Percentiles rank a stretch among this genome's conserved stretches.
Evolutionary conservation across 1,140 invertebrate species (phyloP).

Genomic region (Lineus longissimus): DNA sequence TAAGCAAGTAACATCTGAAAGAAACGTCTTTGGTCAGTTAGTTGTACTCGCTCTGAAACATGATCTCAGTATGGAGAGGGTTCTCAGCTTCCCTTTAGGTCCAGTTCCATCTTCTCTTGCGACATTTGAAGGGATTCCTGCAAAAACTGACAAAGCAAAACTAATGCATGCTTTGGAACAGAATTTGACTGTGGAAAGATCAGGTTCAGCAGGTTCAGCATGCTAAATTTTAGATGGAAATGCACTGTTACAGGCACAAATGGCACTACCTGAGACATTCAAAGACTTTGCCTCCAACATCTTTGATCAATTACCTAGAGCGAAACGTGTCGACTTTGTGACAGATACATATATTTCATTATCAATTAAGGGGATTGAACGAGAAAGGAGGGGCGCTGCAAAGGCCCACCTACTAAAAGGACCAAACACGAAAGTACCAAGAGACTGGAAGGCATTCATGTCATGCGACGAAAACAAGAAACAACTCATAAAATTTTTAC

Average conservation of each 20-base stretch:
- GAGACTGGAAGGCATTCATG: slow-evolving; percentile 20
- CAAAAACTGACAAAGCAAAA: slow-evolving; percentile 16
- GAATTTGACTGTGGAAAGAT: not conserved
- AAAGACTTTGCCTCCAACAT: no score
- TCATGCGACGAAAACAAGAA: slow-evolving; percentile 23
- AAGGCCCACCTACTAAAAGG: slow-evolving; percentile 4
- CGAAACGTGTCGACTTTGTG: no score
- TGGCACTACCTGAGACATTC: no score
- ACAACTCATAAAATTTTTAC: slow-evolving; percentile 13
- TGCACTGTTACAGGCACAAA: no score
- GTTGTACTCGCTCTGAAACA: slow-evolving; percentile 6
- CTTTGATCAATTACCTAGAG: no score
- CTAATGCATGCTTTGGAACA: slow-evolving; percentile 11
- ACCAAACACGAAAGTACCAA: slow-evolving; percentile 15
- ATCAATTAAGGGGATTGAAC: no score
- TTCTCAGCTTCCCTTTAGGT: slow-evolving; percentile 7
- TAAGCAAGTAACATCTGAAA: slow-evolving; percentile 4
- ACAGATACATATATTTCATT: no score
- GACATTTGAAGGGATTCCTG: slow-evolving; percentile 13
- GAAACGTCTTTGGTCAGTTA: slow-evolving; percentile 15
- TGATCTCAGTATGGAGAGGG: slow-evolving; percentile 7
- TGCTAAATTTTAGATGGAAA: no score
- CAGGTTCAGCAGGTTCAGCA: no score
- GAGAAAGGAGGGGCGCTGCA: no score
- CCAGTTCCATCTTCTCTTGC: slow-evolving; percentile 14